phyloP scores from a whole-genome alignment of 2,888 invertebrate species.

The Nycteola revayana region DNA sequence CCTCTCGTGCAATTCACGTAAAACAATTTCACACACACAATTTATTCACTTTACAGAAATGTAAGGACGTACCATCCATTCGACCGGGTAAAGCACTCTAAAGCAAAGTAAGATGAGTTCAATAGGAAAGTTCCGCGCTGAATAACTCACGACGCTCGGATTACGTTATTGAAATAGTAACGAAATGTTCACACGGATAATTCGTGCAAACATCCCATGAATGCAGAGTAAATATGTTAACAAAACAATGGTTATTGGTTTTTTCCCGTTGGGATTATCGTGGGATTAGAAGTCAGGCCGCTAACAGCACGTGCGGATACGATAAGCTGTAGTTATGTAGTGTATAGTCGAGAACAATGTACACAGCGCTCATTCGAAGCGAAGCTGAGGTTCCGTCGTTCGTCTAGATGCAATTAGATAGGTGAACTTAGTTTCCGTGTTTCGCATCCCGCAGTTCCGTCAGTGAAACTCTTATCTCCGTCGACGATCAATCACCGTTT shows the following conservation, averaged over 20 bases:
- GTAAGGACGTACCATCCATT: conserved; percentile 46
- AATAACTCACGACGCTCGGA: conserved; percentile 51
- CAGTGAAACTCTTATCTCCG: conserved; percentile 50
- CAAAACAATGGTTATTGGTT: conserved; percentile 71
- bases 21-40: conserved; percentile 41
- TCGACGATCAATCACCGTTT: conserved; percentile 52
- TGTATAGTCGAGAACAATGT: conserved; percentile 49
- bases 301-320: conserved; percentile 54
- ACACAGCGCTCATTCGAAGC: conserved; percentile 42
- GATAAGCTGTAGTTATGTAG: conserved; percentile 48
- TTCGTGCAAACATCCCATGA: conserved; percentile 61
- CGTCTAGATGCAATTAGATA: conserved; percentile 58
- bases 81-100: conserved; percentile 21
- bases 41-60: conserved; percentile 27
- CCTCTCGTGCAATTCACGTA: conserved; percentile 39
- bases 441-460: conserved; percentile 48
- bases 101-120: conserved; percentile 34
- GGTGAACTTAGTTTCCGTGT: conserved; percentile 52
- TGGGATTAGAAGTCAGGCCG: conserved; percentile 57
- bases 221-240: conserved; percentile 60
- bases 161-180: conserved; percentile 62
- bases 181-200: conserved; percentile 55
- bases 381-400: conserved; percentile 41
- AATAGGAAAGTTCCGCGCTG: conserved; percentile 38
- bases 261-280: conserved; percentile 74